Evolutionary conservation across 37 sponge, comb jelly and placozoan genomes (phyloP), one percentile per base, ranked within the genome.

Genomic region (Ianthella basta): DNA sequence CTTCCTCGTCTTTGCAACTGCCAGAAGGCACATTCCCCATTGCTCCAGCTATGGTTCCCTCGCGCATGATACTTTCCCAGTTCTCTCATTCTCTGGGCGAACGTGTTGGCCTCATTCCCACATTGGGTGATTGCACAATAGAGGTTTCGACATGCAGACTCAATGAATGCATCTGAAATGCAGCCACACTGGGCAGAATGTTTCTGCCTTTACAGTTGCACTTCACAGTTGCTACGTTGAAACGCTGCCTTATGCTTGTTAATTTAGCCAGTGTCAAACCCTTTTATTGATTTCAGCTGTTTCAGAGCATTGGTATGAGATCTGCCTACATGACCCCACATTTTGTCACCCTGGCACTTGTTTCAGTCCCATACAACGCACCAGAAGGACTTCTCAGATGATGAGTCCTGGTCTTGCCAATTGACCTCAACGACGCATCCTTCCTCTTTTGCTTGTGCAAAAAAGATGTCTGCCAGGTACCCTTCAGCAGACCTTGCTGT

Each of bases 391-490:
- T 57, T 57, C 19, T 57, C 59, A 20, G 59, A 57, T 20, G 59
- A 57, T 20, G 59, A 57, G 19, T 57, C 59, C 19, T 57, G 59
- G 59, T 57, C 59, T 57, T 57, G 59, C 59, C 59, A 57, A 57
- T 57, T 57, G 18, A 20, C 59, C 19, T 57, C 59, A 57, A 57
- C 59, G 15, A 57, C 18, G 59, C 59, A 57, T 15, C 19, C 77
- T 74, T 80, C 80, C 14, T 80, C 80, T 27, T 80, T 80, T 14
- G 80, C 80, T 25, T 80, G 50, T 37, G 50, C 80, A 55, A 80
- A 80, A n/a, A 80, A 16, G 27, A 80, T 25, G 15, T 25, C 33
- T 15, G 80, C 80, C 23, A 55, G 59, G 55, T 80, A 50, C 8
- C 80, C 80, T 24, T 80, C 80, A 29, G 59, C 59, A 27, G 80